phyloP scores from a whole-genome alignment of 1,140 invertebrate species.

The Zaprionus inermis region DNA sequence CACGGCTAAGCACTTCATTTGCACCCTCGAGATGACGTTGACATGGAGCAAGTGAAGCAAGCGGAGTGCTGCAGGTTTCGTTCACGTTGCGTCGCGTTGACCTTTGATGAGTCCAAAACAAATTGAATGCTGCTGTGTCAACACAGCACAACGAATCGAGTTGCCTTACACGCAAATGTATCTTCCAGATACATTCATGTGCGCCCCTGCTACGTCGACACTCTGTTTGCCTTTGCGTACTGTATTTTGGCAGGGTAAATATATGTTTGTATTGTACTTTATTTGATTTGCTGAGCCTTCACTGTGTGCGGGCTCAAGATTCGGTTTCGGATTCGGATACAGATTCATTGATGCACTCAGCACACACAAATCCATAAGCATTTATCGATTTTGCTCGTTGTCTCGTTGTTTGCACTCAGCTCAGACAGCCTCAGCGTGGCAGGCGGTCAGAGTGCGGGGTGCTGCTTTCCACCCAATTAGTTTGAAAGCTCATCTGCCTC shows the following conservation, averaged over 20 bases:
- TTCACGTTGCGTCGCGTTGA: slow-evolving; percentile 21
- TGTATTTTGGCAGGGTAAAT: slow-evolving; percentile 50
- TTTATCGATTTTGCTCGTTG: slow-evolving; percentile 65
- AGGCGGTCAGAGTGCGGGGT: not conserved
- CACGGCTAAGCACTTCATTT: slow-evolving; percentile 76
- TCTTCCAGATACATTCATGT: slow-evolving; percentile 34
- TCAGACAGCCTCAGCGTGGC: not conserved
- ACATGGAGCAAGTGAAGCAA: slow-evolving; percentile 18
- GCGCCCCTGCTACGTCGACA: not conserved
- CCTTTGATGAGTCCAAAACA: slow-evolving; percentile 76
- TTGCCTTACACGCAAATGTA: slow-evolving; percentile 14
- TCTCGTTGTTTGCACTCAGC: slow-evolving; percentile 3
- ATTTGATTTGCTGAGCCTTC: slow-evolving; percentile 68
- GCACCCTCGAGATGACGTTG: slow-evolving; percentile 60
- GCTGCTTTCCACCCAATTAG: slow-evolving; percentile 66
- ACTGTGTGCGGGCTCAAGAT: slow-evolving; percentile 48
- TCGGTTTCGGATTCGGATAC: slow-evolving; percentile 13
- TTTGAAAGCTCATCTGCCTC: slow-evolving; percentile 41
- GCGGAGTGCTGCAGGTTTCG: slow-evolving; percentile 22
- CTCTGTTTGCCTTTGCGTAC: slow-evolving; percentile 58
- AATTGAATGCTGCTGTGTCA: slow-evolving; percentile 74
- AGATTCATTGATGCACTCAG: slow-evolving; percentile 71
- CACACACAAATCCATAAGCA: slow-evolving; percentile 52
- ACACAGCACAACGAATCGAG: slow-evolving; percentile 61
- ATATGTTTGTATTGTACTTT: slow-evolving; percentile 63